Percentiles rank a stretch among this genome's conserved stretches.
Conservation (phyloP, 2,888 invertebrate species). For the Bruchidius siliquastri region DNA sequence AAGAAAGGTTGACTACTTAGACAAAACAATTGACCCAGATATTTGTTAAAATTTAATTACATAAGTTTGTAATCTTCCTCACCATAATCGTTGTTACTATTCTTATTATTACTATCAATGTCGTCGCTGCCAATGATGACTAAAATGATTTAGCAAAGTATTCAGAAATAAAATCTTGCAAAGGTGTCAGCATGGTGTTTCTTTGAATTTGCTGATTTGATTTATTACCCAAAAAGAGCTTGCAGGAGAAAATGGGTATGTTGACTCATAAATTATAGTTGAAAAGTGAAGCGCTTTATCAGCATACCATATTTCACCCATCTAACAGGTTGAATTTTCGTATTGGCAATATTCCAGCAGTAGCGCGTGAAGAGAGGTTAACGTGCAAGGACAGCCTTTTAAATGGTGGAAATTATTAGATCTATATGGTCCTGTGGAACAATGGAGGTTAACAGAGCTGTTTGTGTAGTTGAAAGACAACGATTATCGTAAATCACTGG, state of each 20-base stretch:
- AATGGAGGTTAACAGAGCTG: not conserved
- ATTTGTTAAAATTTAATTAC: too few relatives aligned
- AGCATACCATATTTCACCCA: not conserved
- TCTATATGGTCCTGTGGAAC: not conserved
- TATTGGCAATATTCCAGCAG: not conserved
- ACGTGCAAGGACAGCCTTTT: not conserved
- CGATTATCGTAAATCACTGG: not conserved
- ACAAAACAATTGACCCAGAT: too few relatives aligned
- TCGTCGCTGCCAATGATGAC: too few relatives aligned
- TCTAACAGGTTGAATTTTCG: not conserved
- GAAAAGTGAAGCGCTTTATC: not conserved
- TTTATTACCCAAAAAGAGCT: not conserved
- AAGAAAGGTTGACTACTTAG: too few relatives aligned
- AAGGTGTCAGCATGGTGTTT: not conserved
- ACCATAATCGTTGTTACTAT: too few relatives aligned
- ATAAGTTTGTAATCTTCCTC: too few relatives aligned
- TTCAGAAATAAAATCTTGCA: not conserved
- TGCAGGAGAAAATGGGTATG: not conserved
- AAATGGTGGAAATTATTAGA: not conserved
- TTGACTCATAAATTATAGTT: not conserved
- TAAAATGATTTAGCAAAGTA: too few relatives aligned
- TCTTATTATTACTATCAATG: too few relatives aligned
- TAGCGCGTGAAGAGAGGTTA: not conserved
- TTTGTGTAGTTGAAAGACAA: not conserved
- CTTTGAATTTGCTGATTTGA: not conserved